These are phyloP conservation scores for Ryuthela nishihirai DNA, from an alignment of 2,888 invertebrate genomes.

Conservation along the genomic window DNA sequence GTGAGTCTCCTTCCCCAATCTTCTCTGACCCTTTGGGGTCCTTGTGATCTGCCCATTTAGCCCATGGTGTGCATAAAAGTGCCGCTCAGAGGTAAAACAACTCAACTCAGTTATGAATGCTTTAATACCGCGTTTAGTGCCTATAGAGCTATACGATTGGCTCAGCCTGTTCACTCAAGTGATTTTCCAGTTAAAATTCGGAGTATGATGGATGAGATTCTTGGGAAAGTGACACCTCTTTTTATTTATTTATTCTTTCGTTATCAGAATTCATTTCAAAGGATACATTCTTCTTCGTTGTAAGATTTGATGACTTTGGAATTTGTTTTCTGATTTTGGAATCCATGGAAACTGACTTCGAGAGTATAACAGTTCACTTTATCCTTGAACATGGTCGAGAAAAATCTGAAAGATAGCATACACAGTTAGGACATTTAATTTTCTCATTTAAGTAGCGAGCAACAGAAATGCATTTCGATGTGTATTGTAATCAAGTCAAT, in stretches of 20 bases:
- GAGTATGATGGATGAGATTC: not conserved
- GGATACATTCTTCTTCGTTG: slow-evolving; percentile 95
- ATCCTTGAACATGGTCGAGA: slow-evolving; percentile 70
- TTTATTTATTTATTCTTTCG: not conserved
- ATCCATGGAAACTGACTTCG: slow-evolving; percentile 88
- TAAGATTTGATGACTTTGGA: slow-evolving; percentile 64
- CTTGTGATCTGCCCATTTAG: too few species aligned
- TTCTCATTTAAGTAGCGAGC: not conserved
- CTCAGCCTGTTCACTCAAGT: not conserved
- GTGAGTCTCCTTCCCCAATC: too few species aligned
- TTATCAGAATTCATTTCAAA: slow-evolving; percentile 49
- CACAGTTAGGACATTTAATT: slow-evolving; percentile 4
- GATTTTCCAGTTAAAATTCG: not conserved
- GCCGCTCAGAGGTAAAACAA: too few species aligned
- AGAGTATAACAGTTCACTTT: slow-evolving; percentile 83
- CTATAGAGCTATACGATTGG: too few species aligned
- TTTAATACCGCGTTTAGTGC: too few species aligned
- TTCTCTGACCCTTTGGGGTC: too few species aligned
- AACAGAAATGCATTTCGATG: too few species aligned
- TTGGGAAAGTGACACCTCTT: not conserved
- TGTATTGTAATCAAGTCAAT: too few species aligned
- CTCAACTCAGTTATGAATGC: too few species aligned
- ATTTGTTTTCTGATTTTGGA: slow-evolving; percentile 61
- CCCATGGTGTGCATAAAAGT: too few species aligned
- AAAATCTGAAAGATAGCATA: slow-evolving; percentile 49